Evolutionary conservation across 2,888 invertebrate species (phyloP), one percentile per base, ranked within the genome.

Genomic region (Scaptomyza tumidula): DNA sequence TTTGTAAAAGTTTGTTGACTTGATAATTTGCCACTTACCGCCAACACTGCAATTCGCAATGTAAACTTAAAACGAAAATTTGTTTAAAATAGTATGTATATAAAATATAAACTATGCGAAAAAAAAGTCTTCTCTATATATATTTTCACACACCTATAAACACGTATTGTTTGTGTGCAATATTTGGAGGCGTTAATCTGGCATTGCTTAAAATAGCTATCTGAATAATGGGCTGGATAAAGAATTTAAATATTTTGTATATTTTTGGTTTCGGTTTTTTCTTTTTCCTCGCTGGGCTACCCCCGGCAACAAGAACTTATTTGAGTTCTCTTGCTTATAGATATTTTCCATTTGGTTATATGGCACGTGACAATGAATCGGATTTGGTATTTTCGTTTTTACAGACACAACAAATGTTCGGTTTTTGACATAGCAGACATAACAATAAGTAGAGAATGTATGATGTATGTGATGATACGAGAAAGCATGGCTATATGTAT

Each of bases 11-110:
- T 37, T 48, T 63, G 55, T 54, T 55, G 61, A 60, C 48, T 56
- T 54, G 33, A 57, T 46, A 60, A 67, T 61, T 80, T 82, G 88
- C 79, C 88, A 83, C 83, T 83, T 83, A 83, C 83, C 83, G 83
- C 86, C 86, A 60, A 82, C 88, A 83, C 67, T 88, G 80, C 88
- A 88, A 68, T 83, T 83, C 83, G 83, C 88, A 83, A 86, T 86
- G 88, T 79, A 79, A 86, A 67, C 80, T 87, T 83, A 83, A 67
- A 78, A 62, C 56, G 14, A 72, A 62, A 10, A 54, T 35, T 55
- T 41, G 7, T 62, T 48, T 58, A 66, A 72, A 54, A 41, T 37
- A 6, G n/a, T 37, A 14, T 35, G 11, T 48, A 55, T 61, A 5
- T 33, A 61, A 61, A 62, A 50, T 48, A 33, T 65, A 66, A 73